phyloP scores from a whole-genome alignment of 2,888 invertebrate species.

The Seladonia tumulorum region DNA sequence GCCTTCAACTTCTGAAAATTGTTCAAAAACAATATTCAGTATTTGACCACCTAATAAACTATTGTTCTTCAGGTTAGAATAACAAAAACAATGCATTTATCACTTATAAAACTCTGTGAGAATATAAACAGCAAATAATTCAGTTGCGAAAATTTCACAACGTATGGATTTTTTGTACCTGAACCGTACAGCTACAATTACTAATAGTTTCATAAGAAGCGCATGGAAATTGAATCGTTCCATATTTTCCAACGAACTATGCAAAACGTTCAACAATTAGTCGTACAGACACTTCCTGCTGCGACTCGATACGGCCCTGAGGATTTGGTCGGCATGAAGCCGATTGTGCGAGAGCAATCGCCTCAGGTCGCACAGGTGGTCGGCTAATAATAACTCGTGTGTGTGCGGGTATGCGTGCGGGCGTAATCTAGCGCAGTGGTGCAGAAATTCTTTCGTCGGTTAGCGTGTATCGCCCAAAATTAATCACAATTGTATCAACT shows the following conservation, averaged over 20 bases:
- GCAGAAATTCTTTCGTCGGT: constrained; percentile 41
- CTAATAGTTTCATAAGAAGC: no score
- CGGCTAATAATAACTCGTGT: constrained; percentile 72
- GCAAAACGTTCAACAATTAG: constrained; percentile 30
- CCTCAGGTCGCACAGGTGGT: constrained; percentile 74
- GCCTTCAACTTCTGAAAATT: no score
- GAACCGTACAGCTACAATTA: no score
- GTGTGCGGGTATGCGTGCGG: constrained; percentile 46
- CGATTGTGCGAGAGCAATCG: constrained; percentile 68
- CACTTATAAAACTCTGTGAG: no score
- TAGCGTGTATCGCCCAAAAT: not conserved
- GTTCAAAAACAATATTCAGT: no score
- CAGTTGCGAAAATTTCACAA: no score
- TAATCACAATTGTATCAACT: not conserved
- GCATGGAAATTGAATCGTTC: no score
- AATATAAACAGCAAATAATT: no score
- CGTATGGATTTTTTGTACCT: no score
- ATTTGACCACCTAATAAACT: no score
- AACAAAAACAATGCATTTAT: no score
- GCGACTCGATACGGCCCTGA: constrained; percentile 57
- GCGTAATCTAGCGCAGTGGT: constrained; percentile 46
- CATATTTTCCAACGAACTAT: not conserved
- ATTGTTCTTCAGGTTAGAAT: no score
- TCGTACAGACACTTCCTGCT: constrained; percentile 41
- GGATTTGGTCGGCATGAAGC: constrained; percentile 55